Percentiles rank a stretch among this genome's conserved stretches.
These are phyloP conservation scores for Neomonachus schauinslandi DNA, from an alignment of 2,113 vertebrate genomes.

Conservation along the genomic window DNA sequence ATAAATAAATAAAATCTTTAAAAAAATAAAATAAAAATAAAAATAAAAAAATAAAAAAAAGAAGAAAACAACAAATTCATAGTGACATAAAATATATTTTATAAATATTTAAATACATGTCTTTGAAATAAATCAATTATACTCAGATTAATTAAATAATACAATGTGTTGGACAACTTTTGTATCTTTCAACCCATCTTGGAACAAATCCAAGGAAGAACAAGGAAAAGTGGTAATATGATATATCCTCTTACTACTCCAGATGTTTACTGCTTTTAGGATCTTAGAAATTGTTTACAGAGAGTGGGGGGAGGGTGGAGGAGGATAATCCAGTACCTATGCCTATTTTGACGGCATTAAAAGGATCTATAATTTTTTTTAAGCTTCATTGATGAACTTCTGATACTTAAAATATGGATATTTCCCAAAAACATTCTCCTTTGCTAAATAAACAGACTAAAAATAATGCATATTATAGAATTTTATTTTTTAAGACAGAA, in stretches of 20 bases:
- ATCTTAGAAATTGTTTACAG: background rate
- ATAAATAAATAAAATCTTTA: too few relatives aligned
- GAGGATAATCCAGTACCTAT: background rate
- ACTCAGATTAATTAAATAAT: background rate
- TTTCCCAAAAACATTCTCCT: background rate
- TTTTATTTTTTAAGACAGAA: background rate
- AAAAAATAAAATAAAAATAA: too few relatives aligned
- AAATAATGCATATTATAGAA: background rate
- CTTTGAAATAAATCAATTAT: background rate
- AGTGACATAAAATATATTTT: background rate
- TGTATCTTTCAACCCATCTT: background rate
- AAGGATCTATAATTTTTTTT: background rate
- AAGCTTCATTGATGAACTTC: background rate
- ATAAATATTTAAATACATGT: background rate
- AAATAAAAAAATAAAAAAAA: too few relatives aligned
- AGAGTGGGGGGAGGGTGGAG: fast-evolving
- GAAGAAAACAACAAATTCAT: background rate
- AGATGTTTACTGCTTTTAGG: background rate
- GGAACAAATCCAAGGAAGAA: background rate
- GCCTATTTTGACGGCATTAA: background rate
- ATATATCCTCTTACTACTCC: background rate
- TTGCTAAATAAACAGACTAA: background rate
- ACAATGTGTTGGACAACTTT: background rate
- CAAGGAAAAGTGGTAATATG: background rate
- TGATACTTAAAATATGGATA: background rate